Evolutionary conservation across 2,888 invertebrate genomes (phyloP).

Genomic region (Mechanitis messenoides): DNA sequence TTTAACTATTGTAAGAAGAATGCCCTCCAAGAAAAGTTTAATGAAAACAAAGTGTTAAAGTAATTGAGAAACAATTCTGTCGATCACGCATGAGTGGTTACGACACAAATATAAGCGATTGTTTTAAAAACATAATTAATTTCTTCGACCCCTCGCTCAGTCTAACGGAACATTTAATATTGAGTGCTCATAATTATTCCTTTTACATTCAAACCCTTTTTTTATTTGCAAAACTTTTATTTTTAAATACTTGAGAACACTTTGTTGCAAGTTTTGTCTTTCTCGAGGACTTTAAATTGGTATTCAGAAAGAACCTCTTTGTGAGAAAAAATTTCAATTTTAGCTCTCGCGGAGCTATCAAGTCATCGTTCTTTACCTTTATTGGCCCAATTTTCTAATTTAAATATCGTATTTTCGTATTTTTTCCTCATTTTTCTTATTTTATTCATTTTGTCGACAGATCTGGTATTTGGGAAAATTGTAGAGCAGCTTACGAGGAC

Average conservation of each 20-base stretch:
- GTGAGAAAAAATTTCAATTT: slow-evolving; percentile 35
- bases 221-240: slow-evolving; percentile 57
- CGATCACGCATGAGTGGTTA: slow-evolving; percentile 71
- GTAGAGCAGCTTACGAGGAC: slow-evolving; percentile 95
- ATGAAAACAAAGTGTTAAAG: slow-evolving; percentile 71
- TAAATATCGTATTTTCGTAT: slow-evolving; percentile 34
- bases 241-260: slow-evolving; percentile 53
- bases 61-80: slow-evolving; percentile 74
- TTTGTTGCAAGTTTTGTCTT: slow-evolving; percentile 50
- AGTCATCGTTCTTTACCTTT: slow-evolving; percentile 37
- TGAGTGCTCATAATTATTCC: slow-evolving; percentile 75
- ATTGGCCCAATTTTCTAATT: slow-evolving; percentile 38
- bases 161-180: slow-evolving; percentile 75
- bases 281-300: slow-evolving; percentile 33
- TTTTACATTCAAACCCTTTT: slow-evolving; percentile 68
- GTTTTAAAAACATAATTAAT: slow-evolving; percentile 76
- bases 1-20: slow-evolving; percentile 34
- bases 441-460: slow-evolving; percentile 76
- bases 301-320: slow-evolving; percentile 32
- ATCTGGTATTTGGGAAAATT: slow-evolving; percentile 96
- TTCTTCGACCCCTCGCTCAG: slow-evolving; percentile 67
- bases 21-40: slow-evolving; percentile 57
- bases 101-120: slow-evolving; percentile 71
- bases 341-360: slow-evolving; percentile 29
- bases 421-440: slow-evolving; percentile 54